phyloP scores from a whole-genome alignment of 2,888 invertebrate species.

The Rhagonycha lutea region DNA sequence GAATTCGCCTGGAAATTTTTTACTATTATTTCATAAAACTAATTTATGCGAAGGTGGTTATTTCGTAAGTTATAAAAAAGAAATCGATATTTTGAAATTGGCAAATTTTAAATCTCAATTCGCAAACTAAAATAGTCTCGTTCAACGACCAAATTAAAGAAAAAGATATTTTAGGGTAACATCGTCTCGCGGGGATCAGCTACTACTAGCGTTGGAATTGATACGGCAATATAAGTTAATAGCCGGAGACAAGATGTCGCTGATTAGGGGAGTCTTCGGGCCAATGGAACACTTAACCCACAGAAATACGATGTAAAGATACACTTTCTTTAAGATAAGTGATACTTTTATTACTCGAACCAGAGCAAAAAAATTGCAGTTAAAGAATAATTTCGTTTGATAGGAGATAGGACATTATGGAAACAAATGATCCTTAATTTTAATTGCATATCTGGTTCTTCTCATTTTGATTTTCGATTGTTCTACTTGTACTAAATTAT shows the following conservation, averaged over 20 bases:
- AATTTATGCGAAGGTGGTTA: slow-evolving; percentile 26
- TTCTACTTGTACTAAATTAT: no score
- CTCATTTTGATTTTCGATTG: no score
- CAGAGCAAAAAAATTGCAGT: neutral
- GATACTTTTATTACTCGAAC: neutral
- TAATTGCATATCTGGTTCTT: neutral
- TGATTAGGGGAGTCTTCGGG: slow-evolving; percentile 48
- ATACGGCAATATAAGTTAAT: slow-evolving; percentile 57
- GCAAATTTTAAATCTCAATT: slow-evolving; percentile 19
- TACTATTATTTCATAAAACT: no score
- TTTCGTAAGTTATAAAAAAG: slow-evolving; percentile 28
- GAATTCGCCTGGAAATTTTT: no score
- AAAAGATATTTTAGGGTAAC: slow-evolving; percentile 34
- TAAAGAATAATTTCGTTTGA: neutral
- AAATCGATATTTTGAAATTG: slow-evolving; percentile 3
- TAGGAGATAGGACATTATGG: neutral
- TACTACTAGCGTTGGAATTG: slow-evolving; percentile 49
- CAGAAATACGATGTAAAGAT: slow-evolving; percentile 32
- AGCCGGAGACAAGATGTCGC: slow-evolving; percentile 55
- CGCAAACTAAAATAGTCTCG: slow-evolving; percentile 21
- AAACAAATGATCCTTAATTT: neutral
- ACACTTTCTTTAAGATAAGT: slow-evolving; percentile 5
- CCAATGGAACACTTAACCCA: slow-evolving; percentile 30
- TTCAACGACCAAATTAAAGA: slow-evolving; percentile 34
- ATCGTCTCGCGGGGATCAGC: slow-evolving; percentile 39